Base-by-base conservation (phyloP, 2,113 vertebrate species). In the Halichoerus grypus region DNA sequence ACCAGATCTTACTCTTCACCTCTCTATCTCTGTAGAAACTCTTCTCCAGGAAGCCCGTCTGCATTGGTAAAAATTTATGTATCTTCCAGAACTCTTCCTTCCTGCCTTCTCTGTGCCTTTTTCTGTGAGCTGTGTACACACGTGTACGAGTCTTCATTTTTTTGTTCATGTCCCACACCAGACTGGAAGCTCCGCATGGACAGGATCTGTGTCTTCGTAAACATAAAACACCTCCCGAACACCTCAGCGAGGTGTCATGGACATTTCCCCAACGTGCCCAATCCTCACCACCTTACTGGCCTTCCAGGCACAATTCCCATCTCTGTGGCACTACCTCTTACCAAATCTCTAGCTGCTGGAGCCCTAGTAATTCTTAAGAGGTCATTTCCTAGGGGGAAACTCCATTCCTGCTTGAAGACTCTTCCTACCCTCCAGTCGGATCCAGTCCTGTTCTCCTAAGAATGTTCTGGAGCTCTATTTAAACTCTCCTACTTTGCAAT, bases 61-160 rank as follows among this genome's bases (percentile, higher is more conserved):
- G 12, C 18, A 3, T 10, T 53, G 28, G 5, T 65, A 33, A 26
- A 24, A 10, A 46, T 1, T 3, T 2, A 0, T 4, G 12, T 10
- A 1, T 61, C 36, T 46, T 67, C 49, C 36, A 26, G 9, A 9
- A 63, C 13, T 4, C 0, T 1, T 39, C 21, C 24, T 12, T 1
- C 4, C 4, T n/a, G 14, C 19, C 42, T 83, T 51, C 12, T 24
- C 4, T 16, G 0, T 33, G 36, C 7, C 9, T 9, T 16, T 3
- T 42, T n/a, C 18, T 31, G 24, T 28, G 7, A 3, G 2, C 53
- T 5, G 9, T 14, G 26, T 10, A 1, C 11, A 1, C 0, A 15
- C 4, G 11, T n/a, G 36, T 28, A 16, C 4, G 4, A 74, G 19
- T 9, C 4, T 1, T 3, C 14, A 0, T 1, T 26, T 46, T 21